Evolutionary conservation across 2,797 vertebrate species (phyloP), one percentile per base, ranked within the genome.

Genomic region (Lithobates pipiens): DNA sequence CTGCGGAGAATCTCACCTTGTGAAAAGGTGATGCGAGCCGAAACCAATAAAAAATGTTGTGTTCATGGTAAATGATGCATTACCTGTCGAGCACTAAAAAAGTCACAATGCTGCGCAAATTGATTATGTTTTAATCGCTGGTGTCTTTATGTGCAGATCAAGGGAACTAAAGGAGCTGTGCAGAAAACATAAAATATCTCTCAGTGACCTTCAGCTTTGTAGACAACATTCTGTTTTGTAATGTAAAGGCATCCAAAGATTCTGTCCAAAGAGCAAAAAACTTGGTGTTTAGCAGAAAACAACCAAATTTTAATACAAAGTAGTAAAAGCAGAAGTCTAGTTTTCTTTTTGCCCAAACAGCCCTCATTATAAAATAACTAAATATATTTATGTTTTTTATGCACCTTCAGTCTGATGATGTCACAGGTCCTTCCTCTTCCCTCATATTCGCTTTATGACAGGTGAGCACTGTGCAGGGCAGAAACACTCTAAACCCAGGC

Each of bases 51-150:
- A 23, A 21, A 65, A 63, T 42, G 25, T 23, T 25, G 82, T 70
- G n/a, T 44, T 71, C 70, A 39, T 77, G 74, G 25, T 77, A 77
- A 73, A 78, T 78, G 68, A 82, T 42, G 68, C 76, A 18, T 46
- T 67, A 13, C 10, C 18, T 16, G n/a, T 46, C 54, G 21, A 39
- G 25, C 6, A 5, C 18, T 50, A 36, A 73, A 44, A 36, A 73
- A 73, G 74, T 85, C 34, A 85, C 78, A 77, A 73, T 25, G 61
- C 36, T 21, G 57, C 2, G 11, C 39, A 85, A 78, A 72, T 73
- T 44, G 27, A 76, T 72, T 61, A 15, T 70, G 74, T 71, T 65
- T 46, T 78, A 78, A 78, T 78, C 75, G 68, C 21, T 67, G 67
- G 42, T 63, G 50, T 10, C 36, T 63, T 78, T 78, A 78, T 77